Evolutionary conservation across 2,888 invertebrate genomes (phyloP).

Genomic region (Tetranychus piercei): DNA sequence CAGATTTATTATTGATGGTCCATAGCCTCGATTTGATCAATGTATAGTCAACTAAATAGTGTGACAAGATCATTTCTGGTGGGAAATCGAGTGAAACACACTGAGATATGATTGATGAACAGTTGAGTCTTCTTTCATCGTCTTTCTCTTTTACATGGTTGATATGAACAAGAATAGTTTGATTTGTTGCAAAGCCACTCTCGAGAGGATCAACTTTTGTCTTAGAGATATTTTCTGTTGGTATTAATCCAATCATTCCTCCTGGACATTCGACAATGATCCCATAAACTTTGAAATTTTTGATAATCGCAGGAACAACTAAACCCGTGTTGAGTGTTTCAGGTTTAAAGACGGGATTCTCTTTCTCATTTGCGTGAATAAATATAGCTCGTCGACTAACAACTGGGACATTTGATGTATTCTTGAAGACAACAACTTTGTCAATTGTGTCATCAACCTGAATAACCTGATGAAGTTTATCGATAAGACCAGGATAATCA

Average conservation of each 20-base stretch:
- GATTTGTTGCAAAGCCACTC: neutral
- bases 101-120: neutral
- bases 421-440: conserved; percentile 18
- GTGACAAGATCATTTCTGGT: neutral
- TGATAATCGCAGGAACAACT: conserved; percentile 29
- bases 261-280: conserved; percentile 31
- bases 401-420: conserved; percentile 13
- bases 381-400: conserved; percentile 14
- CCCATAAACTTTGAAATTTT: conserved; percentile 30
- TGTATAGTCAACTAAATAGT: neutral
- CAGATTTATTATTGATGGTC: neutral
- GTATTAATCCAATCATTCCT: conserved; percentile 30
- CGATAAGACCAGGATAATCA: conserved; percentile 17
- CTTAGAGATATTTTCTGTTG: conserved; percentile 22
- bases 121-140: neutral
- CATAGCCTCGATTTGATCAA: neutral
- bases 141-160: conserved; percentile 10
- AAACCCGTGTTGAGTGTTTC: conserved; percentile 26
- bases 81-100: neutral
- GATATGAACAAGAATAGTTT: conserved; percentile 13
- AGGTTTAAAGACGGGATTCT: conserved; percentile 24
- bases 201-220: conserved; percentile 9
- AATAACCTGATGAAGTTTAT: conserved; percentile 10
- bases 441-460: conserved; percentile 16
- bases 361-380: conserved; percentile 26